phyloP scores from a whole-genome alignment of 2,888 invertebrate species.

The Apodemia duryi region DNA sequence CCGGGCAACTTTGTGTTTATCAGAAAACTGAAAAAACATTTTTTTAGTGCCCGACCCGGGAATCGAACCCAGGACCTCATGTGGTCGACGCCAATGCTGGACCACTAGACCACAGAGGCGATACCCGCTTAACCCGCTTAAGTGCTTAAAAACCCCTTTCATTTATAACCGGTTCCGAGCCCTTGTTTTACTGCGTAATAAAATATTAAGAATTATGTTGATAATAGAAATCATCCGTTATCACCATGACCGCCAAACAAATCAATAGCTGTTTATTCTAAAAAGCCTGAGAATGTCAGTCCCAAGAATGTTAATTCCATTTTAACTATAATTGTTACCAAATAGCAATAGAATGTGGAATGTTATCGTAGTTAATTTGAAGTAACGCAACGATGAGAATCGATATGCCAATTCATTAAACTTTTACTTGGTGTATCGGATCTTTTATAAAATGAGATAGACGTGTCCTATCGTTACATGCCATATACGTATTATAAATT shows the following conservation, averaged over 20 bases:
- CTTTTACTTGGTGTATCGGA: not conserved
- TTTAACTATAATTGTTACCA: not conserved
- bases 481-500: not conserved
- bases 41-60: too few species aligned
- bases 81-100: too few species aligned
- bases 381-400: conserved; percentile 11
- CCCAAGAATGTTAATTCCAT: not conserved
- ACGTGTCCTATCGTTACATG: not conserved
- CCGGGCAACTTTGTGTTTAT: too few species aligned
- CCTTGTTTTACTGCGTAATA: too few species aligned
- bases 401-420: not conserved
- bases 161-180: too few species aligned
- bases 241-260: not conserved
- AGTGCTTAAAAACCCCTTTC: too few species aligned
- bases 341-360: not conserved
- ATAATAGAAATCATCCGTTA: too few species aligned
- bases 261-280: not conserved
- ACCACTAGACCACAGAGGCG: too few species aligned
- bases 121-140: too few species aligned
- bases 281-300: not conserved
- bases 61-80: too few species aligned
- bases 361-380: conserved; percentile 6
- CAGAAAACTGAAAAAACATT: too few species aligned
- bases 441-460: not conserved
- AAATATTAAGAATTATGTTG: too few species aligned